Conservation (phyloP, 2,797 vertebrate species). For the Bryconaethiops microstoma region DNA sequence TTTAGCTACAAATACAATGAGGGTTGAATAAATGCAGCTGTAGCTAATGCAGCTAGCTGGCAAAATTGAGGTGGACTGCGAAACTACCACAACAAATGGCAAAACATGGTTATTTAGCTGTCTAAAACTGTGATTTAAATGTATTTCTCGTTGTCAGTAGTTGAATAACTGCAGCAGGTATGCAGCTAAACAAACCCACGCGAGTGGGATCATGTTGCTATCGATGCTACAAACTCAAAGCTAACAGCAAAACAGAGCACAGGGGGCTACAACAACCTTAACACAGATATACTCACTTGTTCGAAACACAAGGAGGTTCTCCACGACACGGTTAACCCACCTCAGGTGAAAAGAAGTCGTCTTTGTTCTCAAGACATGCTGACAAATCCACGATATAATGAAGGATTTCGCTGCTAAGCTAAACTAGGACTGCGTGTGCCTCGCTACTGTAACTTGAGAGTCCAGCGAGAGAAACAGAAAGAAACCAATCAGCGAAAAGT, state of each 20-base stretch:
- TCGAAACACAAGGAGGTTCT: not conserved
- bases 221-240: not conserved
- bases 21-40: not conserved
- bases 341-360: not conserved
- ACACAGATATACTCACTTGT: not conserved
- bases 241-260: not conserved
- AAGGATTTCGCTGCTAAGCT: slow-evolving; percentile 14
- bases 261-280: not conserved
- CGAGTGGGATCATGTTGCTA: not conserved
- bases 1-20: no score
- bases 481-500: slow-evolving; percentile 39
- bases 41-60: not conserved
- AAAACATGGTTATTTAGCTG: no score
- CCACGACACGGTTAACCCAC: not conserved
- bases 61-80: not conserved
- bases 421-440: slow-evolving; percentile 2
- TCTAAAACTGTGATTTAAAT: not conserved
- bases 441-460: slow-evolving; percentile 48
- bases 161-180: not conserved
- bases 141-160: not conserved
- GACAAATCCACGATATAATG: not conserved
- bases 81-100: not conserved
- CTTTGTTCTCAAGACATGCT: not conserved
- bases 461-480: slow-evolving; percentile 10
- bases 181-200: not conserved